Conservation (phyloP, 2,797 vertebrate genomes). For the Urosaurus nigricauda region DNA sequence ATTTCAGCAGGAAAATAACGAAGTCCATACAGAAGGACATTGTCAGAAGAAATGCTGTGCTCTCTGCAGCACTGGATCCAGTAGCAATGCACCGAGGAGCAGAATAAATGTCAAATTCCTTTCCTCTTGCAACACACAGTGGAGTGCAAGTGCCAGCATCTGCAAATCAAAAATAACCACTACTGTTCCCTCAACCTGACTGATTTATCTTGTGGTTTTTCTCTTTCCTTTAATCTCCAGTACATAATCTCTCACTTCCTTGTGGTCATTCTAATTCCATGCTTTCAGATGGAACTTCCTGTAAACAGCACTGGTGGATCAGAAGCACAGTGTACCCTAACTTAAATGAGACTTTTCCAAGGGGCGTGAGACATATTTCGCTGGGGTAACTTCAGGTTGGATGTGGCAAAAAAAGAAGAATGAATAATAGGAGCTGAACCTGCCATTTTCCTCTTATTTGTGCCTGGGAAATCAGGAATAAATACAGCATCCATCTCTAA, state of each 20-base stretch:
- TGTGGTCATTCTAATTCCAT: slow-evolving; percentile 75
- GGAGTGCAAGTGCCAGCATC: slow-evolving; percentile 40
- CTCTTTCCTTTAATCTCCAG: slow-evolving; percentile 68
- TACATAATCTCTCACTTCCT: slow-evolving; percentile 76
- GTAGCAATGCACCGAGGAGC: slow-evolving; percentile 12
- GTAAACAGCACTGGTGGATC: slow-evolving; percentile 70
- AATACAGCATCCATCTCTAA: neutral
- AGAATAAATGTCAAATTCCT: slow-evolving; percentile 50
- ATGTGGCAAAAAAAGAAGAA: neutral
- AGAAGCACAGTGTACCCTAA: fast-evolving
- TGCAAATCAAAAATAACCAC: slow-evolving; percentile 72
- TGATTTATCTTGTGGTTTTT: slow-evolving; percentile 78
- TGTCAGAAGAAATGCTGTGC: neutral
- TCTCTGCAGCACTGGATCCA: neutral
- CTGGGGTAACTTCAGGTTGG: slow-evolving; percentile 47
- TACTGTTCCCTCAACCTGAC: slow-evolving; percentile 67
- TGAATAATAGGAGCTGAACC: slow-evolving; percentile 5
- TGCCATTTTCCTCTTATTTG: neutral
- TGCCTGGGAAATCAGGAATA: slow-evolving; percentile 15
- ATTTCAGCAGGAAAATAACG: neutral
- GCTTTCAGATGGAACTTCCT: slow-evolving; percentile 64
- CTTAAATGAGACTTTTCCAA: slow-evolving; percentile 61
- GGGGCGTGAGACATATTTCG: neutral
- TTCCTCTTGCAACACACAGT: slow-evolving; percentile 10
- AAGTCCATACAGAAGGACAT: neutral